Evolutionary conservation across 2,797 vertebrate genomes (phyloP).

Genomic region (Bradypodion pumilum): DNA sequence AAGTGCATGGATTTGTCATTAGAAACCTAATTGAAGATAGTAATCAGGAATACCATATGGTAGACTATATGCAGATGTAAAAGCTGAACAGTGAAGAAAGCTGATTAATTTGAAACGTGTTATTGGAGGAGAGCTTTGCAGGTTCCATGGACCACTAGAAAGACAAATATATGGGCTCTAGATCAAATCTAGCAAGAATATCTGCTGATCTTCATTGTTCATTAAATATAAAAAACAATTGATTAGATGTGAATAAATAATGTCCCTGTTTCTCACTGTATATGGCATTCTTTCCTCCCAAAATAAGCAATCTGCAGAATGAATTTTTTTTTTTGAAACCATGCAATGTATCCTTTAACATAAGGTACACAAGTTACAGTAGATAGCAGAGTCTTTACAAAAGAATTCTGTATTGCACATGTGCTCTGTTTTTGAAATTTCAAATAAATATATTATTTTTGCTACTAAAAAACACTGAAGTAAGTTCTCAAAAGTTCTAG

Average conservation of each 20-base stretch:
- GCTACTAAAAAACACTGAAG: neutral
- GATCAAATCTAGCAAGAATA: neutral
- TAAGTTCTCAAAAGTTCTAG: neutral
- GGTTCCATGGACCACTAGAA: no score
- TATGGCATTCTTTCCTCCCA: slow-evolving; percentile 2
- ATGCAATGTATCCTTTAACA: slow-evolving; percentile 47
- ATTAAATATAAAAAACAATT: neutral
- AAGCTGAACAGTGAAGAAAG: neutral
- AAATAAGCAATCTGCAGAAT: slow-evolving; percentile 23
- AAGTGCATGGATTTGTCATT: no score
- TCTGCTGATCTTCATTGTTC: neutral
- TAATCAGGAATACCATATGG: no score
- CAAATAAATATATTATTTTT: slow-evolving; percentile 36
- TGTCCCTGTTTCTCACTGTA: slow-evolving; percentile 5
- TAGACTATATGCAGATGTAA: neutral
- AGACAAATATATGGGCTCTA: no score
- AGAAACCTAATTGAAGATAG: no score
- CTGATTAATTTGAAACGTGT: neutral
- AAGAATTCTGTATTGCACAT: slow-evolving; percentile 56
- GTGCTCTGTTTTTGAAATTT: slow-evolving; percentile 55
- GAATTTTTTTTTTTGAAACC: slow-evolving; percentile 49
- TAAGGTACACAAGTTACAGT: slow-evolving; percentile 57
- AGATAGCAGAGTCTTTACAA: slow-evolving; percentile 49
- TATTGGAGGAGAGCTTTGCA: no score
- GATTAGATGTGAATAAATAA: neutral